Percentiles rank a stretch among this genome's conserved stretches.
Conservation (phyloP, 2,797 vertebrate genomes). For the Halcyon leucocephala region DNA sequence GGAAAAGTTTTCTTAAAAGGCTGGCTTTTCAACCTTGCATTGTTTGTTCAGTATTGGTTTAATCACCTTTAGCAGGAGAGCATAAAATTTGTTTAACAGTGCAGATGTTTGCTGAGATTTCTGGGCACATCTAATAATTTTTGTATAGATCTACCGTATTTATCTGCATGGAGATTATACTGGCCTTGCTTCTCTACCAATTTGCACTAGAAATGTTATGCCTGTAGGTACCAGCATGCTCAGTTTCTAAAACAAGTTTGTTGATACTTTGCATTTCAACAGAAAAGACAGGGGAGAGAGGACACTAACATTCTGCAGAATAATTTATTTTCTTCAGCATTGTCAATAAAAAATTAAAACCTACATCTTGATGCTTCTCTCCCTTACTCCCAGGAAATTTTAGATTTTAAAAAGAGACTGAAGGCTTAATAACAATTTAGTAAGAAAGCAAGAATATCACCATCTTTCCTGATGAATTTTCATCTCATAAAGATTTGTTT, state of each 20-base stretch:
- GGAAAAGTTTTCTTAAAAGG: not conserved
- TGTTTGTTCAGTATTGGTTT: not conserved
- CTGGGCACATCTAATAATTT: not conserved
- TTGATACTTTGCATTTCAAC: not conserved
- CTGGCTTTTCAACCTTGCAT: not conserved
- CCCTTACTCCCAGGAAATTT: not conserved
- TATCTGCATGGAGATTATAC: not conserved
- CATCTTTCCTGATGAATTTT: not conserved
- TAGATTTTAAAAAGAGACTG: not conserved
- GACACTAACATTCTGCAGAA: not conserved
- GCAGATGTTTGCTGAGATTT: not conserved
- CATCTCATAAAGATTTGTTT: not conserved
- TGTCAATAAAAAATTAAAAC: not conserved
- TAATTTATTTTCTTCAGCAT: not conserved
- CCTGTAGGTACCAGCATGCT: not conserved
- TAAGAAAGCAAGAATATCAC: not conserved
- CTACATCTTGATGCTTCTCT: not conserved
- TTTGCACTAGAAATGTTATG: not conserved
- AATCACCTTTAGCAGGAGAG: not conserved
- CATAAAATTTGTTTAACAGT: not conserved
- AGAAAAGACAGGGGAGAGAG: not conserved
- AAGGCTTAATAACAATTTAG: not conserved
- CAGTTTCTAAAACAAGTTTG: not conserved
- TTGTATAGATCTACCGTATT: not conserved
- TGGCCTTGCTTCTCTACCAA: not conserved